These are phyloP conservation scores for Takifugu ocellatus DNA, from an alignment of 2,797 vertebrate species.

Conservation along the genomic window DNA sequence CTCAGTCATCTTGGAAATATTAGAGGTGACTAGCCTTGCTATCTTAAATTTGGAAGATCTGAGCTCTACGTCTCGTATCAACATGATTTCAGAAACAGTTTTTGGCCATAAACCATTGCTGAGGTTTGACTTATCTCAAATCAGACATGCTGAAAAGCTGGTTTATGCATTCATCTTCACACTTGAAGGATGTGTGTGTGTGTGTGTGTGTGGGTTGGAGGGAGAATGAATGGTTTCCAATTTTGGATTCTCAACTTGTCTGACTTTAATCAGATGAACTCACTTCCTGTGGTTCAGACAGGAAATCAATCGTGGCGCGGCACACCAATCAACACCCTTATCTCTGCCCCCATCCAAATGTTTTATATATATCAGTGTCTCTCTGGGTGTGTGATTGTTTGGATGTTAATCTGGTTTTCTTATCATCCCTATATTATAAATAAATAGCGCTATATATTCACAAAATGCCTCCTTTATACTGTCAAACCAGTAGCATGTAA, in stretches of 20 bases:
- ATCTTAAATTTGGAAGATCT: no score
- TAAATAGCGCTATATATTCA: no score
- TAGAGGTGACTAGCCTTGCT: no score
- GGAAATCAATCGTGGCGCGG: constrained; percentile 49
- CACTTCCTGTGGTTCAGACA: constrained; percentile 51
- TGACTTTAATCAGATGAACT: constrained; percentile 59
- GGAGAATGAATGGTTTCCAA: constrained; percentile 26
- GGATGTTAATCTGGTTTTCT: not conserved
- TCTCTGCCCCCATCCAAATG: not conserved
- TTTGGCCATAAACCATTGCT: no score
- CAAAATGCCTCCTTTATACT: no score
- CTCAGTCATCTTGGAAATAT: no score
- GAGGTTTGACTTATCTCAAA: no score
- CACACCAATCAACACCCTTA: constrained; percentile 22
- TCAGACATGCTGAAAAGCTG: no score
- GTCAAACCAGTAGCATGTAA: no score
- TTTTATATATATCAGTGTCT: not conserved
- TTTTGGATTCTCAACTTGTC: constrained; percentile 59
- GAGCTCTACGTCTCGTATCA: no score
- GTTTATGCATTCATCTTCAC: not conserved
- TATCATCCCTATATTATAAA: no score
- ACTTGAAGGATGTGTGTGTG: constrained; percentile 24
- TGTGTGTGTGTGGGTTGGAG: constrained; percentile 2
- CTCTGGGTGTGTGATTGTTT: not conserved
- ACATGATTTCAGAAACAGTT: no score